These are phyloP conservation scores for Siniperca chuatsi DNA, from an alignment of 2,113 vertebrate species.

Conservation along the genomic window DNA sequence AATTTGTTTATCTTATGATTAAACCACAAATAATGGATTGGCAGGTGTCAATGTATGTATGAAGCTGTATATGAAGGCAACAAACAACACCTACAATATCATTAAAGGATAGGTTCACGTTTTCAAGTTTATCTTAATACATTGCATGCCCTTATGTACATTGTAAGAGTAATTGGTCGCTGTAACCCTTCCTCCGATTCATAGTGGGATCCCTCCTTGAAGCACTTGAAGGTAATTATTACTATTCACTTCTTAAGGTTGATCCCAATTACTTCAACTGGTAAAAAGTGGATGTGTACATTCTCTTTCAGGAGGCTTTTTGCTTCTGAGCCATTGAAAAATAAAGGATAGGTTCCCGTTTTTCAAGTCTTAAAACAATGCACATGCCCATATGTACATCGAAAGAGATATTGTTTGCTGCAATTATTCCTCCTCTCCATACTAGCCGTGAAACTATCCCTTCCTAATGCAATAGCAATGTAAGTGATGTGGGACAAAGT, in stretches of 20 bases:
- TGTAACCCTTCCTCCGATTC: background rate
- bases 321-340: background rate
- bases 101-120: background rate
- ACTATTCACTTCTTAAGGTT: background rate
- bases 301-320: constrained; percentile 1
- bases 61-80: constrained; percentile 21
- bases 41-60: constrained; percentile 1
- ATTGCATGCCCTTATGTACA: background rate
- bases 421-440: no score
- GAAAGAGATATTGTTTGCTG: no score
- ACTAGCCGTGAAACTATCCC: no score
- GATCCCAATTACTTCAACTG: background rate
- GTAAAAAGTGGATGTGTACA: background rate
- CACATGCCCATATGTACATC: no score
- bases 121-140: background rate
- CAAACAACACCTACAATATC: constrained; percentile 1
- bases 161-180: background rate
- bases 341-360: background rate
- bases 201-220: background rate
- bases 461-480: no score
- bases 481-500: no score
- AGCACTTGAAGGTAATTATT: background rate
- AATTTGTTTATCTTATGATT: background rate
- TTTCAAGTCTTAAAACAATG: background rate
- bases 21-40: constrained; percentile 25